Evolutionary conservation across 2,888 invertebrate genomes (phyloP).

Genomic region (Tetramorium bicarinatum): DNA sequence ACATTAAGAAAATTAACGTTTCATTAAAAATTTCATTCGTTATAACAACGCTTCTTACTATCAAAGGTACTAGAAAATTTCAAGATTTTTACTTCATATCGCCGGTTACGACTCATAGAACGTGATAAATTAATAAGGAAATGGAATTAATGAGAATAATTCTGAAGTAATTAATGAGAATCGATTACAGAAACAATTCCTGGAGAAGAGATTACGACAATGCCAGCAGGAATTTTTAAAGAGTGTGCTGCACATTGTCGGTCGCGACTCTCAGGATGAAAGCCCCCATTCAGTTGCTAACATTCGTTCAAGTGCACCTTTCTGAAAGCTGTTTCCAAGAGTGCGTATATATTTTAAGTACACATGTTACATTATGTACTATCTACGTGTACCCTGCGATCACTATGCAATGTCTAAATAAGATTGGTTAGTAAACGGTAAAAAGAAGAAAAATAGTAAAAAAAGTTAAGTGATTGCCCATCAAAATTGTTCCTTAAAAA

Average conservation of each 20-base stretch:
- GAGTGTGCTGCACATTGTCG: slow-evolving; percentile 54
- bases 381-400: background rate
- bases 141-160: slow-evolving; percentile 22
- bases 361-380: slow-evolving; percentile 26
- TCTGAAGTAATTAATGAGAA: slow-evolving; percentile 57
- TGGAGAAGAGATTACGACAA: slow-evolving; percentile 64
- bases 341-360: slow-evolving; percentile 32
- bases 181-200: slow-evolving; percentile 68
- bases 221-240: slow-evolving; percentile 39
- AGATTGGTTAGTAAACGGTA: background rate
- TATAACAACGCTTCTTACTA: background rate
- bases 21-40: slow-evolving; percentile 10
- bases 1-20: background rate
- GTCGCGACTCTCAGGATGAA: slow-evolving; percentile 45
- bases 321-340: slow-evolving; percentile 50
- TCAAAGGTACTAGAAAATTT: background rate
- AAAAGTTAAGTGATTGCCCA: background rate
- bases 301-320: slow-evolving; percentile 54
- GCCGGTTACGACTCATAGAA: slow-evolving; percentile 4
- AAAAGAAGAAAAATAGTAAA: background rate
- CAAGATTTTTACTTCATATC: slow-evolving; percentile 14
- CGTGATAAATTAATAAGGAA: background rate
- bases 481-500: background rate
- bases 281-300: slow-evolving; percentile 50
- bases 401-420: background rate